Conservation (phyloP, 92 coral and sea anemone species). For the Heliopora coerulea region DNA sequence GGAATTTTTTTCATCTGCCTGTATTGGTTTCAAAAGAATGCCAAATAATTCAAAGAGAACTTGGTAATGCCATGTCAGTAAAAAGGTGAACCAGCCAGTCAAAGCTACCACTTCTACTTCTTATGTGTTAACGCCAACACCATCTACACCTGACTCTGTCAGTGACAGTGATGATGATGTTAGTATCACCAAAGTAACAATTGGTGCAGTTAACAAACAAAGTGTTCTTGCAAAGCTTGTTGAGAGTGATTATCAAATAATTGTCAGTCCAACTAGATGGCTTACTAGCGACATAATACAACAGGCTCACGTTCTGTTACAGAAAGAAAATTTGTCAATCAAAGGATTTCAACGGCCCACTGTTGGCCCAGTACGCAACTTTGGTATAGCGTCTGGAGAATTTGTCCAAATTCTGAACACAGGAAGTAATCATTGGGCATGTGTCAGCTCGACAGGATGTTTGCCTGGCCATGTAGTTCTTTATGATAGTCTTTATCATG, state of each 20-base stretch:
- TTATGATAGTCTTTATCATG: slow-evolving; percentile 51
- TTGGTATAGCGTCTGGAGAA: slow-evolving; percentile 40
- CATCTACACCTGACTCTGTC: too few species aligned
- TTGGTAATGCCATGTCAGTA: slow-evolving; percentile 53
- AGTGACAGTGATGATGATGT: too few species aligned
- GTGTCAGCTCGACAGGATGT: slow-evolving; percentile 50
- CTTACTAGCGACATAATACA: slow-evolving; percentile 46
- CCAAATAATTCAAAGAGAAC: slow-evolving; percentile 65
- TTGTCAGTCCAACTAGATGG: slow-evolving; percentile 42
- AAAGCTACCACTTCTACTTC: too few species aligned
- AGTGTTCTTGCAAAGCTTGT: slow-evolving; percentile 21
- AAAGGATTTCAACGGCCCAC: slow-evolving; percentile 29
- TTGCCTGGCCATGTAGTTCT: slow-evolving; percentile 36
- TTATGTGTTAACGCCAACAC: too few species aligned
- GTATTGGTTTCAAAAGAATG: slow-evolving; percentile 59
- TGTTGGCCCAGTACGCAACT: slow-evolving; percentile 28
- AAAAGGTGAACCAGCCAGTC: too few species aligned
- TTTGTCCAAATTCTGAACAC: slow-evolving; percentile 49
- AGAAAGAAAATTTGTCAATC: slow-evolving; percentile 31
- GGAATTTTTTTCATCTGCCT: slow-evolving; percentile 66
- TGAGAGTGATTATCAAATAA: slow-evolving; percentile 29
- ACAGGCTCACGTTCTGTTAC: slow-evolving; percentile 17
- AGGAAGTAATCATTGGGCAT: slow-evolving; percentile 52
- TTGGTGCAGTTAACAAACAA: too few species aligned
- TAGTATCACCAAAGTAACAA: too few species aligned